Evolutionary conservation across 2,888 invertebrate genomes (phyloP).

Genomic region (Trilocha varians): DNA sequence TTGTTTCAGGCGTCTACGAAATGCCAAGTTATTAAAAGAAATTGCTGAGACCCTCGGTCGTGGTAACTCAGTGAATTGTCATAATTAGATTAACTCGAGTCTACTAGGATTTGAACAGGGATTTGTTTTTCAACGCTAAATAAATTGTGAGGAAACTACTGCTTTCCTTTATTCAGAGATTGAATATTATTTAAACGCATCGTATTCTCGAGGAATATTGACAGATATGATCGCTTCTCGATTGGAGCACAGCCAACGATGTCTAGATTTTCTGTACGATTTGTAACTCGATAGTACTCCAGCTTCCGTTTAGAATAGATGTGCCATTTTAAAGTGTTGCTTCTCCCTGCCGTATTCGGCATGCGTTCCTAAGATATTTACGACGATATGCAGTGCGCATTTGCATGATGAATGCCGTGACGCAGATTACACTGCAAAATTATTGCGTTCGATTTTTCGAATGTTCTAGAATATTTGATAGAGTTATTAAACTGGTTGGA

Average conservation of each 20-base stretch:
- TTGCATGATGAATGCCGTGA: constrained; percentile 25
- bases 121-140: constrained; percentile 21
- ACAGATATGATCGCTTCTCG: constrained; percentile 71
- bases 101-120: constrained; percentile 31
- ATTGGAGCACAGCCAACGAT: constrained; percentile 66
- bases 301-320: constrained; percentile 67
- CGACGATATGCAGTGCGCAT: constrained; percentile 45
- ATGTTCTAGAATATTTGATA: constrained; percentile 11
- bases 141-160: constrained; percentile 15
- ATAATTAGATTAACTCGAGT: constrained; percentile 54
- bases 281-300: constrained; percentile 61
- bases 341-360: constrained; percentile 46
- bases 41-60: constrained; percentile 48
- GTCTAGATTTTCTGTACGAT: constrained; percentile 65
- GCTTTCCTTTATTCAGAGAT: constrained; percentile 24
- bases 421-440: constrained; percentile 19
- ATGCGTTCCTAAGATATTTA: constrained; percentile 56
- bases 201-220: constrained; percentile 64
- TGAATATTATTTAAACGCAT: constrained; percentile 49
- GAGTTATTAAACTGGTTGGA: constrained; percentile 17
- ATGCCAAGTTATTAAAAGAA: constrained; percentile 62
- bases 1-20: constrained; percentile 54
- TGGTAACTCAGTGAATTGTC: constrained; percentile 55
- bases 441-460: constrained; percentile 19
- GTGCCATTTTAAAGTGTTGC: constrained; percentile 58